These are phyloP conservation scores for Carduelis carduelis DNA, from an alignment of 2,797 vertebrate genomes.

Conservation along the genomic window DNA sequence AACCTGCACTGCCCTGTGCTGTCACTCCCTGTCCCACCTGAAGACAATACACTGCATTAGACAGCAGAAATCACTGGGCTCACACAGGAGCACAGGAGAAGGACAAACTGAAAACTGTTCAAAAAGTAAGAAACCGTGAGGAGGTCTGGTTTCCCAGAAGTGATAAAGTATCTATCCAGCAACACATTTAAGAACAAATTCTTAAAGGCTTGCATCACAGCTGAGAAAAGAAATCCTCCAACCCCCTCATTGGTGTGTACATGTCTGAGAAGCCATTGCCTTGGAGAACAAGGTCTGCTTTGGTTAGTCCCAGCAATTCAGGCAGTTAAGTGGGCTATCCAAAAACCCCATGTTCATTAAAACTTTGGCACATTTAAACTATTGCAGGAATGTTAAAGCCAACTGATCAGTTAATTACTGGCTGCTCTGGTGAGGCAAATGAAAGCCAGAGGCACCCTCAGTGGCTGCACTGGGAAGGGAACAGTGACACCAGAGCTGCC, in stretches of 20 bases:
- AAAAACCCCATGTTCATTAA: background rate
- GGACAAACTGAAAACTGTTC: background rate
- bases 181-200: background rate
- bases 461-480: background rate
- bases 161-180: background rate
- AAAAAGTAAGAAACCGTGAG: background rate
- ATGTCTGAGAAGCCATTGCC: background rate
- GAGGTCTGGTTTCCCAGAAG: background rate
- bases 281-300: background rate
- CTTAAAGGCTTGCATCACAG: background rate
- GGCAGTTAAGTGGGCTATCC: background rate
- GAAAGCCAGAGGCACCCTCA: background rate
- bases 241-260: background rate
- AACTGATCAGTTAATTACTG: conserved; percentile 15
- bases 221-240: background rate
- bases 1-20: background rate
- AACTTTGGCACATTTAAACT: background rate
- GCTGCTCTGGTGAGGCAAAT: background rate
- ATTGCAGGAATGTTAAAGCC: conserved; percentile 5
- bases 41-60: background rate
- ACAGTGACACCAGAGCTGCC: background rate
- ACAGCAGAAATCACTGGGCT: background rate
- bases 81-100: background rate
- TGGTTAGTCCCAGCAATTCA: background rate
- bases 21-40: background rate